Evolutionary conservation across 2,797 vertebrate species (phyloP).

Genomic region (Alosa sapidissima): DNA sequence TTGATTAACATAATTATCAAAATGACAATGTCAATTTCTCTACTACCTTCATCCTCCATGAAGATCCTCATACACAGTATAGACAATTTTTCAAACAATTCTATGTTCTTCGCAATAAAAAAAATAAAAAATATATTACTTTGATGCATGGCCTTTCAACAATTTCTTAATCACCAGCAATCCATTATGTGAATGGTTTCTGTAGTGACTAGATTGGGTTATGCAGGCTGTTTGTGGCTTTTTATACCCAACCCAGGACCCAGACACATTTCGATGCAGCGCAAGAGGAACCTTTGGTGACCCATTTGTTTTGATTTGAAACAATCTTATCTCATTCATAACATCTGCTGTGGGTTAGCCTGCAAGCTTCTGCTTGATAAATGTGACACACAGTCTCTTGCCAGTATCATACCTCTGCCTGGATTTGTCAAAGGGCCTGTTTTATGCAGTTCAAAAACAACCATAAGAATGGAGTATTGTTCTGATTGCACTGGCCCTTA

Average conservation of each 20-base stretch:
- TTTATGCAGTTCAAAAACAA: not conserved
- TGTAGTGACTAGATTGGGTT: slow-evolving; percentile 75
- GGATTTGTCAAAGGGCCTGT: not conserved
- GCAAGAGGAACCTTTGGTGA: slow-evolving; percentile 72
- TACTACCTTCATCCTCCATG: too few relatives aligned
- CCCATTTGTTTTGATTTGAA: slow-evolving; percentile 82
- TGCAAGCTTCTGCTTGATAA: slow-evolving; percentile 65
- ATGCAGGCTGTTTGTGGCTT: slow-evolving; percentile 62
- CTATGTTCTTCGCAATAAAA: not conserved
- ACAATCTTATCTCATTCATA: slow-evolving; percentile 76
- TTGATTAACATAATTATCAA: not conserved
- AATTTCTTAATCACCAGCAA: slow-evolving; percentile 70
- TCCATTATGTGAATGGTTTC: slow-evolving; percentile 76
- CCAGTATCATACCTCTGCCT: slow-evolving; percentile 25
- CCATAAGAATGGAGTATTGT: not conserved
- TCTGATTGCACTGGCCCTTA: not conserved
- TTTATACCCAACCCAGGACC: not conserved
- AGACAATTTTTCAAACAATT: too few relatives aligned
- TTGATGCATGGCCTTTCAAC: slow-evolving; percentile 72
- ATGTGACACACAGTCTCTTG: slow-evolving; percentile 39
- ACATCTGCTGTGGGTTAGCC: slow-evolving; percentile 65
- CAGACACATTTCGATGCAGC: not conserved
- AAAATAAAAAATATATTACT: slow-evolving; percentile 60
- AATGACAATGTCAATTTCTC: too few relatives aligned
- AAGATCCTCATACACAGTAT: too few relatives aligned